A percentile compares a stretch with the other conserved stretches of the same genome.
These are phyloP conservation scores for Thymelicus lineola DNA, from an alignment of 2,888 invertebrate species.

Conservation along the genomic window DNA sequence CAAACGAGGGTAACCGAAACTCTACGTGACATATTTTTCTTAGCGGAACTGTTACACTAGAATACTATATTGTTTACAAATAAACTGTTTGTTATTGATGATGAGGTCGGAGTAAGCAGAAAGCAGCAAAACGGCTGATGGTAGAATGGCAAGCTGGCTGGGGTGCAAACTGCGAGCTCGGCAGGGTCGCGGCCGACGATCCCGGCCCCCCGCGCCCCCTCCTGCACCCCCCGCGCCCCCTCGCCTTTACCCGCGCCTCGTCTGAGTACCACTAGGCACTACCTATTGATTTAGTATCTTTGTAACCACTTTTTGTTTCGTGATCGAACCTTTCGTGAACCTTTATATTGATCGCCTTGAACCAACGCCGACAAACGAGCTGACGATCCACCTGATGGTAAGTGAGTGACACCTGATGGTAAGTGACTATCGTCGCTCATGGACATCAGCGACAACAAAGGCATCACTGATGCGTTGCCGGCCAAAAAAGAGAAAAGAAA, in stretches of 20 bases:
- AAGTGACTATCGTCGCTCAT: too few species aligned
- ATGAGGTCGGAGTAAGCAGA: constrained; percentile 4
- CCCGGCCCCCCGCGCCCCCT: constrained; percentile 32
- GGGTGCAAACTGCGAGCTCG: constrained; percentile 41
- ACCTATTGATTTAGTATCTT: constrained; percentile 9
- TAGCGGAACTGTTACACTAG: not conserved
- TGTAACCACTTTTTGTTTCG: not conserved
- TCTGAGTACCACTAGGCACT: constrained; percentile 1
- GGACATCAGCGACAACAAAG: too few species aligned
- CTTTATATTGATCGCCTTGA: too few species aligned
- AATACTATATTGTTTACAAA: constrained; percentile 22
- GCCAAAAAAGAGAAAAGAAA: too few species aligned
- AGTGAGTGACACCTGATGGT: too few species aligned
- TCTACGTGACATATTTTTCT: not conserved
- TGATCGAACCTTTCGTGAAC: not conserved
- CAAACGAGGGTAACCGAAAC: too few species aligned
- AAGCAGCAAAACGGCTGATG: constrained; percentile 45
- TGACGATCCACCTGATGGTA: too few species aligned
- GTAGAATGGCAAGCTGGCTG: constrained; percentile 40
- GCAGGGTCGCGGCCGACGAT: constrained; percentile 48
- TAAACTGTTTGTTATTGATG: constrained; percentile 15
- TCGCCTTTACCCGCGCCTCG: not conserved
- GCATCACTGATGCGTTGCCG: too few species aligned
- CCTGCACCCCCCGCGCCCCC: not conserved
- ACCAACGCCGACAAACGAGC: too few species aligned